phyloP scores from a whole-genome alignment of 2,113 vertebrate species.

The Ammospiza caudacuta region DNA sequence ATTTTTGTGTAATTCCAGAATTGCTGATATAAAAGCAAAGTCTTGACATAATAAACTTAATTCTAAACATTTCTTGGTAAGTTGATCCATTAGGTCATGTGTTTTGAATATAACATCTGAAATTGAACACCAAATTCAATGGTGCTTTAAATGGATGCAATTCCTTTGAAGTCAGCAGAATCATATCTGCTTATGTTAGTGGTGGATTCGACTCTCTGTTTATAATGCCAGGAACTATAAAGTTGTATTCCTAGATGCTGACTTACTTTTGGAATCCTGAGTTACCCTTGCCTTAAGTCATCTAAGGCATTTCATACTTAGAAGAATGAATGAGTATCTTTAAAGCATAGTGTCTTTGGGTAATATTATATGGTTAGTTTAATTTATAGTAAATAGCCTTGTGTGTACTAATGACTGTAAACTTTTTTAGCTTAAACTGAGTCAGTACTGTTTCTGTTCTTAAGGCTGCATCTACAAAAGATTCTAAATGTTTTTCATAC shows the following conservation, averaged over 20 bases:
- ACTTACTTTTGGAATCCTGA: background rate
- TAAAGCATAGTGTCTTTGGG: background rate
- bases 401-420: background rate
- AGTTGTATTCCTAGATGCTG: background rate
- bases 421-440: background rate
- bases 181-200: background rate
- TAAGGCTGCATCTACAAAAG: background rate
- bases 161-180: conserved; percentile 48
- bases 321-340: background rate
- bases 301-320: background rate
- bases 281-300: background rate
- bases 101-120: conserved; percentile 6
- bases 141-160: conserved; percentile 8
- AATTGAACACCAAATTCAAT: background rate
- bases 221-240: background rate
- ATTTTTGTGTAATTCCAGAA: background rate
- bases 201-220: background rate
- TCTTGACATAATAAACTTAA: background rate
- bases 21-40: background rate
- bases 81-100: background rate
- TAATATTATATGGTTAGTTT: background rate
- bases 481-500: background rate
- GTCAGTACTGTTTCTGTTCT: background rate
- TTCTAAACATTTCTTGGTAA: conserved; percentile 8
- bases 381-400: background rate